Evolutionary conservation across 2,888 invertebrate species (phyloP), one percentile per base, ranked within the genome.

Genomic region (Melipona bicolor): DNA sequence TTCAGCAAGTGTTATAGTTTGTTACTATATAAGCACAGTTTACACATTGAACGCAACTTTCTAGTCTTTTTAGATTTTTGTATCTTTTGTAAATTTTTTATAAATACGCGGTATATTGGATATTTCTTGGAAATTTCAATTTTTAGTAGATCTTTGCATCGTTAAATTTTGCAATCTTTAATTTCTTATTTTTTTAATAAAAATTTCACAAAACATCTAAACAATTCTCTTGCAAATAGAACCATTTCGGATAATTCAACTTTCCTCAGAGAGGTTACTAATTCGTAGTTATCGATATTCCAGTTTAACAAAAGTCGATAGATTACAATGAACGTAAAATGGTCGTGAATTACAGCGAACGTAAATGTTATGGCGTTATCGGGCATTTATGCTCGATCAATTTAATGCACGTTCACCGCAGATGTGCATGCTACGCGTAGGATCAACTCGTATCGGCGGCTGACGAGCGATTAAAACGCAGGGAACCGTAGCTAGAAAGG

Each of bases 381-480:
- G 19, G 21, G 19, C 32, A 19, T 62, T 62, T 62, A 21, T 32
- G 62, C 2, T 4, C n/a, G 15, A 15, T n/a, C n/a, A 32, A n/a
- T n/a, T 61, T 27, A 6, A 9, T n/a, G 17, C n/a, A 43, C 43
- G 21, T n/a, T 6, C 17, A 36, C 3, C 4, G 15, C 17, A 65
- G 5, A 15, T 43, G n/a, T 27, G 36, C 9, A 36, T 61, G 27
- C 6, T 15, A 4, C 32, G 32, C n/a, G 9, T n/a, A 21, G 9
- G 21, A 1, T n/a, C 13, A 56, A 50, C 65, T 79, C n/a, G 56
- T 59, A 19, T 27, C 65, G 9, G 24, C n/a, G 21, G 59, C 13
- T 54, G 32, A n/a, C 19, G 21, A 27, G 54, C 32, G 56, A 54
- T 80, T 65, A 54, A 70, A 78, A 50, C 43, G 4, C 27, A 5